Percentiles rank a stretch among this genome's conserved stretches.
These are phyloP conservation scores for Portevinia maculata DNA, from an alignment of 2,888 invertebrate species.

Conservation along the genomic window DNA sequence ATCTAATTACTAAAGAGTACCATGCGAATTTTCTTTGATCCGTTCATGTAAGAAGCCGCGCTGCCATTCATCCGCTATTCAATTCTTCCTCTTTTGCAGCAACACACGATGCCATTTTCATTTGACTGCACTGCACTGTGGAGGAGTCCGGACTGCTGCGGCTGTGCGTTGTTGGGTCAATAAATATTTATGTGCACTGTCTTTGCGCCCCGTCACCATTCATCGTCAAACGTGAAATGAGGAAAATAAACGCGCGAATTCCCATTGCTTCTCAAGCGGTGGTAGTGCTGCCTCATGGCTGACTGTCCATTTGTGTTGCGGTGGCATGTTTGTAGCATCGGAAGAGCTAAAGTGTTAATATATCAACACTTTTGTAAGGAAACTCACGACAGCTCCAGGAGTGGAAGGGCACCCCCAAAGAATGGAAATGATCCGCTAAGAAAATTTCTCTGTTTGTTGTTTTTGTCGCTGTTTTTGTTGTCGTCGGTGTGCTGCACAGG, in stretches of 20 bases:
- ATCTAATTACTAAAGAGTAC: slow-evolving; percentile 65
- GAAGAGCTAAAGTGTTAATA: slow-evolving; percentile 73
- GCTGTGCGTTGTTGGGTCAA: slow-evolving; percentile 63
- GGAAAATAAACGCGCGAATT: slow-evolving; percentile 46
- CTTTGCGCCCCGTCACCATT: slow-evolving; percentile 56
- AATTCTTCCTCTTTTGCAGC: slow-evolving; percentile 47
- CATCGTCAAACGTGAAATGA: slow-evolving; percentile 66
- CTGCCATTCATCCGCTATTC: slow-evolving; percentile 53
- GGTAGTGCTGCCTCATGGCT: neutral
- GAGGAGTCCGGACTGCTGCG: slow-evolving; percentile 2
- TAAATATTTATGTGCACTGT: slow-evolving; percentile 67
- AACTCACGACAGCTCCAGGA: slow-evolving; percentile 35
- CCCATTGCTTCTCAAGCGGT: neutral
- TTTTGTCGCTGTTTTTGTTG: slow-evolving; percentile 5
- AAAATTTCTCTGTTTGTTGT: slow-evolving; percentile 40
- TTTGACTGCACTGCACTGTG: slow-evolving; percentile 12
- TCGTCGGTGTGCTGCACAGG: slow-evolving; percentile 35
- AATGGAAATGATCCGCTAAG: slow-evolving; percentile 60
- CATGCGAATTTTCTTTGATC: slow-evolving; percentile 66
- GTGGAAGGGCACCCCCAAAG: slow-evolving; percentile 1
- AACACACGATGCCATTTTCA: slow-evolving; percentile 12
- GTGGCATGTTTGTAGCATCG: slow-evolving; percentile 70
- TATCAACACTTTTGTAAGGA: slow-evolving; percentile 70
- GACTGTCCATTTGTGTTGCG: slow-evolving; percentile 57
- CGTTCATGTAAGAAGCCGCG: slow-evolving; percentile 59